phyloP scores from a whole-genome alignment of 2,888 invertebrate genomes.

The Pecten maximus region DNA sequence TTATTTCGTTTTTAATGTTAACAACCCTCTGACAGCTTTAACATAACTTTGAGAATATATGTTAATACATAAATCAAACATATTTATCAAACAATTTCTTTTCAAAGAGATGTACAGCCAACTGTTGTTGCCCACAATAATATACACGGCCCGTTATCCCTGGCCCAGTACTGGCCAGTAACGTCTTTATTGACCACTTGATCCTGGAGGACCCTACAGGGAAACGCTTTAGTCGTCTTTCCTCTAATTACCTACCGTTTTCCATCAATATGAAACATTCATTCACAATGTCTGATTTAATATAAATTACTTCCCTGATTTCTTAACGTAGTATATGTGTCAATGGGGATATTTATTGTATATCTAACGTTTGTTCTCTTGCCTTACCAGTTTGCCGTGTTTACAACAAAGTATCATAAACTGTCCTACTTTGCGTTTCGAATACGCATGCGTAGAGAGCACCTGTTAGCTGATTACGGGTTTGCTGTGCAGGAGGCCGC shows the following conservation, averaged over 20 bases:
- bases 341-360: background rate
- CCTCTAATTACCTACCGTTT: background rate
- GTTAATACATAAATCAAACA: background rate
- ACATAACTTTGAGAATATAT: too few relatives aligned
- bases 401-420: conserved; percentile 44
- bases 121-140: background rate
- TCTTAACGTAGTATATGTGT: background rate
- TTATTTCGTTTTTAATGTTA: too few relatives aligned
- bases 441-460: conserved; percentile 28
- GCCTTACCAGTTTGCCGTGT: conserved; percentile 38
- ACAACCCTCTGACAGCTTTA: too few relatives aligned
- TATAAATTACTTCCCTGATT: background rate
- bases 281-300: background rate
- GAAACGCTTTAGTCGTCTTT: background rate
- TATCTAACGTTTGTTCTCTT: background rate
- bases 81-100: background rate
- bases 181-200: background rate
- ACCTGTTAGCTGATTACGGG: conserved; percentile 33
- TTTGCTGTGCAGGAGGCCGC: conserved; percentile 33
- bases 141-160: background rate
- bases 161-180: background rate
- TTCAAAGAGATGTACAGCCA: background rate
- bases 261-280: background rate
- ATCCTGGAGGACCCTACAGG: background rate
- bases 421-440: conserved; percentile 46